Evolutionary conservation across 2,113 vertebrate genomes (phyloP), one percentile per base, ranked within the genome.

Genomic region (Numida meleagris): DNA sequence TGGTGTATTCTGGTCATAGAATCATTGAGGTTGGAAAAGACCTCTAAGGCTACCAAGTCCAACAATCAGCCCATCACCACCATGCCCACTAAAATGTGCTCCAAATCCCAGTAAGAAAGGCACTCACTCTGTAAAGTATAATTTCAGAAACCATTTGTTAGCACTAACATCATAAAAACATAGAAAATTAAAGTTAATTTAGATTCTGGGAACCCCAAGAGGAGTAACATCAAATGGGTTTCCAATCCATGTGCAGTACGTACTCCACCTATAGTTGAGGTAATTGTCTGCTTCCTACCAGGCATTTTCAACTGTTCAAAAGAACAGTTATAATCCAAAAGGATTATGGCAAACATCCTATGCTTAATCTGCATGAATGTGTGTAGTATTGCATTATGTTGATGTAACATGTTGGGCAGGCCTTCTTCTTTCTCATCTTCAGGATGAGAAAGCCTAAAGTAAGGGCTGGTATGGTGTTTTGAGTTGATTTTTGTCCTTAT

Each of bases 181-280:
- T 91, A 95, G 94, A 91, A 93, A 92, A 89, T 89, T 24, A 14
- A 96, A 90, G 92, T 96, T 93, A 36, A 86, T 95, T 94, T 95
- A 96, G 88, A 67, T 57, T 31, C 31, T 33, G 31, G 31, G 17
- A 17, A 33, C 31, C 55, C 55, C 17, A 33, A 19, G 25, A 33
- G 29, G 18, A 57, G 31, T 55, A 33, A 33, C 31, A 57, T 57
- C 55, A 33, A 57, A 33, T 33, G 55, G 17, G 31, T 17, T 31
- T 57, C 55, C 55, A 57, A 33, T 12, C 55, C 15, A 9, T 9
- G 33, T 33, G 31, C 17, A 6, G 27, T 31, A 31, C 55, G n/a
- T 19, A 57, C 31, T 31, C 33, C 18, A 20, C 31, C 24, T 90
- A 87, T 74, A 96, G 96, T 97, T 6, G 15, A 43, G 31, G 42